These are phyloP conservation scores for Diorhabda sublineata DNA, from an alignment of 1,140 invertebrate species.

Conservation along the genomic window DNA sequence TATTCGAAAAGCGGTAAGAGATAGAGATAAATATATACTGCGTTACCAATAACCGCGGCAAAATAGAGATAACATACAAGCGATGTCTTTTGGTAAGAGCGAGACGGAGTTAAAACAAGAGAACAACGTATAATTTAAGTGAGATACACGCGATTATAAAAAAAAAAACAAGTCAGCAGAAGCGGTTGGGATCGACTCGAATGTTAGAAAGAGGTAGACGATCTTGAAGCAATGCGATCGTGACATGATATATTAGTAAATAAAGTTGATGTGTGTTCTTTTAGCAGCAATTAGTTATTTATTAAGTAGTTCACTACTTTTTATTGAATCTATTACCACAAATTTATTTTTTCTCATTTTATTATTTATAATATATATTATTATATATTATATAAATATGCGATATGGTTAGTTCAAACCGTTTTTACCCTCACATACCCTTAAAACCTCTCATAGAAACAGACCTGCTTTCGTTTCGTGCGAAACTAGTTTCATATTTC, in stretches of 20 bases:
- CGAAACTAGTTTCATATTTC: background rate
- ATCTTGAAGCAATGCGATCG: constrained; percentile 21
- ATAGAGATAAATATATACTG: constrained; percentile 18
- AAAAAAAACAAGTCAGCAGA: constrained; percentile 26
- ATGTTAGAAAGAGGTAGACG: constrained; percentile 13
- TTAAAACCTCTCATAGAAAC: background rate
- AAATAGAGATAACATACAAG: constrained; percentile 3
- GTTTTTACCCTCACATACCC: too few relatives aligned
- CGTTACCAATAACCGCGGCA: constrained; percentile 16
- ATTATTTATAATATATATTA: too few relatives aligned
- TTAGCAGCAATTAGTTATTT: constrained; percentile 28
- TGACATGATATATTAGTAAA: constrained; percentile 33
- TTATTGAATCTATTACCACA: too few relatives aligned
- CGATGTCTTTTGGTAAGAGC: constrained; percentile 3
- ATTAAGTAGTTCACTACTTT: background rate
- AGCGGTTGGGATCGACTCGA: constrained; percentile 11
- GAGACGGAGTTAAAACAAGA: constrained; percentile 25
- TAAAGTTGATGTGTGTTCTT: constrained; percentile 25
- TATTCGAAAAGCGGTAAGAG: background rate
- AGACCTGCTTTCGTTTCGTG: background rate
- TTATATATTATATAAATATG: too few relatives aligned
- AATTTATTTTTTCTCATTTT: too few relatives aligned
- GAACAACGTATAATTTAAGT: constrained; percentile 30
- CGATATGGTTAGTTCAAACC: too few relatives aligned
- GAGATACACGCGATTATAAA: constrained; percentile 24